Percentiles rank a stretch among this genome's conserved stretches.
These are phyloP conservation scores for Danio kyathit DNA, from an alignment of 2,797 vertebrate species.

Conservation along the genomic window DNA sequence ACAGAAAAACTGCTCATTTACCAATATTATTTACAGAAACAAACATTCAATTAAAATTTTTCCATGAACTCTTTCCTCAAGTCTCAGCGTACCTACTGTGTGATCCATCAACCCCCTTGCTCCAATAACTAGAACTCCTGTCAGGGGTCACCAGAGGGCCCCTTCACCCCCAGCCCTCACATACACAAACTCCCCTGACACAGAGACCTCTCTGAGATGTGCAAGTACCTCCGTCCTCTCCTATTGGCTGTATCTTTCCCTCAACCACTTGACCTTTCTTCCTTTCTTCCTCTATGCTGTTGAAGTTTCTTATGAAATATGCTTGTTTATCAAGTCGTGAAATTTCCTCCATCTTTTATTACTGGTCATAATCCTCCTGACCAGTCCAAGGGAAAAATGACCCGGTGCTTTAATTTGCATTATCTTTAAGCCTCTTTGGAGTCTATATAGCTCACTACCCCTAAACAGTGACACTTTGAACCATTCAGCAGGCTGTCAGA, in stretches of 20 bases:
- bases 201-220: conserved; percentile 43
- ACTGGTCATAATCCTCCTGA: conserved; percentile 35
- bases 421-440: conserved; percentile 58
- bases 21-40: no score
- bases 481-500: not conserved
- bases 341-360: conserved; percentile 44
- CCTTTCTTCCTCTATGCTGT: conserved; percentile 17
- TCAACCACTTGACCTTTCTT: conserved; percentile 29
- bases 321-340: conserved; percentile 36
- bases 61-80: not conserved
- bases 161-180: conserved; percentile 58
- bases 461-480: not conserved
- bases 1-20: no score
- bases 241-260: conserved; percentile 13
- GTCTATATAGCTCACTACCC: not conserved
- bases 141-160: conserved; percentile 62
- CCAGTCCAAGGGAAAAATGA: conserved; percentile 42
- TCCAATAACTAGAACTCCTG: conserved; percentile 67
- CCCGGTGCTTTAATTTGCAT: conserved; percentile 49
- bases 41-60: not conserved
- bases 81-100: conserved; percentile 25
- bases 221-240: not conserved
- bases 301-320: conserved; percentile 28
- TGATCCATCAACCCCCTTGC: conserved; percentile 58
- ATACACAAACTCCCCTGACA: conserved; percentile 59